A percentile compares a stretch with the other conserved stretches of the same genome.
phyloP scores from a whole-genome alignment of 2,113 vertebrate genomes.

The Danio rerio region GRCz12tu NC_133190.1:29193001-29193500 shows the following conservation, averaged over 20 bases:
- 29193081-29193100: constrained; percentile 57
- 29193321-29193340: background rate
- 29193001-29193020: constrained; percentile 7
- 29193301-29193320: background rate
- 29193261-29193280: background rate
- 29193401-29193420: constrained; percentile 20
- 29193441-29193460: constrained; percentile 1
- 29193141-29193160: constrained; percentile 60
- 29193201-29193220: constrained; percentile 33
- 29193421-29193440: background rate
- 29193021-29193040: constrained; percentile 15
- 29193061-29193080: constrained; percentile 19
- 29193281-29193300: background rate
- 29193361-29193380: background rate
- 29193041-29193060: background rate
- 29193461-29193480: background rate
- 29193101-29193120: constrained; percentile 62
- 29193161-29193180: constrained; percentile 59
- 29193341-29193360: background rate
- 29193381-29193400: background rate
- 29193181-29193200: constrained; percentile 49
- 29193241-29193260: background rate
- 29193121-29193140: constrained; percentile 62
- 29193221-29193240: background rate
- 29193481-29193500: background rate